Evolutionary conservation across 2,797 vertebrate genomes (phyloP), one percentile per base, ranked within the genome.

Genomic region (Zonotrichia albicollis): DNA sequence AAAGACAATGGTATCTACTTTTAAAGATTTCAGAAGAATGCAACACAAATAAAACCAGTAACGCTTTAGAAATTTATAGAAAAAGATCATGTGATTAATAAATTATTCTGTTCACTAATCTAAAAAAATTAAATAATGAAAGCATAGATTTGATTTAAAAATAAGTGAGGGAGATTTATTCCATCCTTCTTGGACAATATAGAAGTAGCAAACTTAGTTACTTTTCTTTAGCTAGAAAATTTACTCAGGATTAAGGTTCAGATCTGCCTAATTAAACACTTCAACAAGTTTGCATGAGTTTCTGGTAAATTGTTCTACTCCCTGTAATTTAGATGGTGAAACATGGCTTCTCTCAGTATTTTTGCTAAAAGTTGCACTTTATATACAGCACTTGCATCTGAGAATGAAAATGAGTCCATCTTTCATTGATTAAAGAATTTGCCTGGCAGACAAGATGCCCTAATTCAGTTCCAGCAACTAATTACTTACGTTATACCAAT

Each of bases 401-500:
- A 1, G 51, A 81, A 88, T 62, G 46, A 62, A 84, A 84, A 78
- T 0, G 3, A 51, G 19, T 54, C 27, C 38, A 3, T 67, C 50
- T 36, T 68, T 43, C 55, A 68, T 75, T 94, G 83, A 89, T 81
- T 86, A 66, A 84, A 75, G 22, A 75, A 70, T 93, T 64, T 88
- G 11, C 46, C 51, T 75, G 60, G 26, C 67, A 89, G 62, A 84
- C 40, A 90, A 90, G 40, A 73, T 38, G 15, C 16, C 26, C 16
- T 93, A 54, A 87, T 89, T 92, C 46, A 75, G n/a, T 90, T 93
- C 30, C 45, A 83, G 74, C 27, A 68, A 21, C 25, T 84, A 84
- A 88, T 93, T 91, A 68, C 66, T 67, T 80, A 29, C 36, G 76
- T 90, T 68, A 68, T 48, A 81, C 43, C 40, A 79, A 21, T 19